Conservation (phyloP, 2,797 vertebrate species). For the Microcaecilia unicolor region DNA sequence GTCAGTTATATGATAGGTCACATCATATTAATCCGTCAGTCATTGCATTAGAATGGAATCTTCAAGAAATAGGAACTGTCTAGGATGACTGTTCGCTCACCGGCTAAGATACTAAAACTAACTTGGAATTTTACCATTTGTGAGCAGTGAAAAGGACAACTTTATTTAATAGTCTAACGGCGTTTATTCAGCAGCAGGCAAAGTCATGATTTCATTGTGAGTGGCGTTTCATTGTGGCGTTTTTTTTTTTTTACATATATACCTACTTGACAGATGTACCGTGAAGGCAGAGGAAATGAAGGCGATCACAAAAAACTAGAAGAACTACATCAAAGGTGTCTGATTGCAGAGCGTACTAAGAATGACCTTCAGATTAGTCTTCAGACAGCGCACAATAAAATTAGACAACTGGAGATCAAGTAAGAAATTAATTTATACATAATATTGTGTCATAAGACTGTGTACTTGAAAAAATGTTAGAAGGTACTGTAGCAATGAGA, state of each 20-base stretch:
- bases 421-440: too few species aligned
- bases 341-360: constrained; percentile 72
- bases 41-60: too few species aligned
- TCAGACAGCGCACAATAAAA: constrained; percentile 69
- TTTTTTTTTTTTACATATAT: neutral
- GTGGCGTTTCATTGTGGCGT: neutral
- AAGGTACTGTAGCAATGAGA: too few species aligned
- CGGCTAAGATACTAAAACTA: neutral
- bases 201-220: neutral
- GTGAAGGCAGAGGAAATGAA: constrained; percentile 62
- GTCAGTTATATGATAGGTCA: too few species aligned
- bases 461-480: too few species aligned
- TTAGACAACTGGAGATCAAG: constrained; percentile 81
- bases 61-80: neutral
- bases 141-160: neutral
- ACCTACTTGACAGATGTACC: constrained; percentile 60
- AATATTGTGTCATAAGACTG: too few species aligned
- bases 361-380: constrained; percentile 75
- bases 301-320: constrained; percentile 76
- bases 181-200: neutral
- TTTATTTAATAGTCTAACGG: neutral
- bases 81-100: neutral
- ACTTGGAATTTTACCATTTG: neutral
- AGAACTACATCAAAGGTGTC: constrained; percentile 76
- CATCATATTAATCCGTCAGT: too few species aligned